Evolutionary conservation across 2,888 invertebrate genomes (phyloP).

Genomic region (Cheilosia vulpina): DNA sequence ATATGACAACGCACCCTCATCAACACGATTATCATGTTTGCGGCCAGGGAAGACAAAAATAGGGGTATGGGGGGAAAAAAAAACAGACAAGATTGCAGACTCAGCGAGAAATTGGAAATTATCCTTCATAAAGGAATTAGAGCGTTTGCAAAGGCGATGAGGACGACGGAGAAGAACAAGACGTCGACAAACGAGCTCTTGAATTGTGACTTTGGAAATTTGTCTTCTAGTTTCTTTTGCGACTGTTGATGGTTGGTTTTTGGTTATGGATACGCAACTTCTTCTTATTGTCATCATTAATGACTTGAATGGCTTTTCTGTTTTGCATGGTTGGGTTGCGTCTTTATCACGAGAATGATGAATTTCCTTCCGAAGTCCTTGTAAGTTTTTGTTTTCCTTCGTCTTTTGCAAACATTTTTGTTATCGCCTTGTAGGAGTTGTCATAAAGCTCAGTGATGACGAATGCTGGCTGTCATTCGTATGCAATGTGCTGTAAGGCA

Average conservation of each 20-base stretch:
- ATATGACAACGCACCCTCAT: not conserved
- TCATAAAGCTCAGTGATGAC: not conserved
- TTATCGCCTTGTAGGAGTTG: not conserved
- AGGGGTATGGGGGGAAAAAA: not conserved
- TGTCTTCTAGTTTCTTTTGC: constrained; percentile 56
- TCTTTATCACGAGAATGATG: constrained; percentile 22
- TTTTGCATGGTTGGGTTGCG: constrained; percentile 20
- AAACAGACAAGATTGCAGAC: constrained; percentile 47
- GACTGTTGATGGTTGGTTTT: constrained; percentile 43
- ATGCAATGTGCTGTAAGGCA: constrained; percentile 31
- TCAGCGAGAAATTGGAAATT: constrained; percentile 73
- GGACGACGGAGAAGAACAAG: constrained; percentile 13
- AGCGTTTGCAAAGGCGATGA: constrained; percentile 67
- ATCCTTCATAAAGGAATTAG: constrained; percentile 73
- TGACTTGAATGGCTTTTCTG: constrained; percentile 57
- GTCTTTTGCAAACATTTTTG: not conserved
- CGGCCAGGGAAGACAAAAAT: constrained; percentile 18
- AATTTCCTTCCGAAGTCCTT: constrained; percentile 47
- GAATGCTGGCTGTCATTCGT: constrained; percentile 23
- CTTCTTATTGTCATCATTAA: constrained; percentile 64
- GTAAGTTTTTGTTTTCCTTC: constrained; percentile 38
- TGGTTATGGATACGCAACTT: constrained; percentile 58
- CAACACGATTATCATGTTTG: constrained; percentile 56
- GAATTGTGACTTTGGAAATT: constrained; percentile 72
- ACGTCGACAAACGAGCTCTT: constrained; percentile 70